Base-by-base conservation (phyloP, 2,888 invertebrate genomes). In the Rhamphomyia laevipes region DNA sequence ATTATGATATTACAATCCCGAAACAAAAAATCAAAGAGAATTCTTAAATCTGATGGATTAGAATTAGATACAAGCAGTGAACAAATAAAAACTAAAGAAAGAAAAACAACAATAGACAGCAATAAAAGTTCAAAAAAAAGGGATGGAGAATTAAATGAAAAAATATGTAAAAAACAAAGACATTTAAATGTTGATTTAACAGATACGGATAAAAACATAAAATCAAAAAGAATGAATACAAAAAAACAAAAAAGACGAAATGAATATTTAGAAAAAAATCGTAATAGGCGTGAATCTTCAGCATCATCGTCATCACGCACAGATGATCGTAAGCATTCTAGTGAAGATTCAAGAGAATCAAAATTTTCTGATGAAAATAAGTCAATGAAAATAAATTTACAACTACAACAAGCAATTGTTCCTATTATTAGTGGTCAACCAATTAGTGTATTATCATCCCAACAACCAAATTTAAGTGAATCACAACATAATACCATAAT, bases 1-100 rank as follows among this genome's bases (percentile, higher is more conserved):
- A 78, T 80, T 53, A 73, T 74, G 53, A 75, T 77, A 57, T 62
- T 80, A 42, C 77, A 77, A 57, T 77, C 78, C 47, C 72, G 78
- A 53, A 78, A 78, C 51, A 78, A 77, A 51, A 79, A 79, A 54
- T 54, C 56, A 7, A 59, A 57, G 53, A 23, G 15, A 42, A 42
- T n/a, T 13, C 13, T 6, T n/a, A 35, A 35, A 35, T 3, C 35
- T 35, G 35, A 13, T 5, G 9, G 4, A 35, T 7, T 13, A 5
- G 13, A n/a, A 7, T 13, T n/a, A 13, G 35, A 3, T n/a, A 7
- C 23, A 9, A 27, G n/a, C n/a, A 30, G 2, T n/a, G 13, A n/a
- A n/a, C 11, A 13, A 35, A 13, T n/a, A n/a, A 13, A 35, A 30
- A 9, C 2, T 35, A 35, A 35, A 35, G 35, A 35, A n/a, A 35